Base-by-base conservation (phyloP, 2,113 vertebrate species). In the Poeciliopsis retropinna region DNA sequence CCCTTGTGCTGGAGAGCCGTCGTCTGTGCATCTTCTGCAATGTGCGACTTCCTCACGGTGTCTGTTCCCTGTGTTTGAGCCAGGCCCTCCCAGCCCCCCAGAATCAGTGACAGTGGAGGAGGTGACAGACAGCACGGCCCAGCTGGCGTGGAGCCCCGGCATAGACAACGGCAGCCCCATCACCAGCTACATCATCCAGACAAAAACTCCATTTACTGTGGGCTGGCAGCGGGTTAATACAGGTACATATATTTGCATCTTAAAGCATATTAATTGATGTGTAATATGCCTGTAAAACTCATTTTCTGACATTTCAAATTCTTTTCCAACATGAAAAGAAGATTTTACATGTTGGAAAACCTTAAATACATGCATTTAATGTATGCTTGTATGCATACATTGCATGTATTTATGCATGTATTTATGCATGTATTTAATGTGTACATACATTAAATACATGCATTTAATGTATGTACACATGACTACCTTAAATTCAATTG, bases 211-310 rank as follows among this genome's bases (percentile, higher is more conserved):
- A 19, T 98, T 97, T 90, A 97, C 97, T 0, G 96, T 98, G 86
- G 96, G 96, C 63, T 98, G 97, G 97, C 97, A 97, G 90, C 86
- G 92, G 54, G 94, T 95, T 70, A 95, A 95, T 86, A 98, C 97
- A 93, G 97, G 96, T 98, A 70, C 3, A 81, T 67, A 28, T 60
- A 75, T 75, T 75, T 75, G 72, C 30, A 41, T 86, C 62, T 74
- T 19, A 67, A 44, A 72, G 34, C 72, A 69, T 77, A 62, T 25
- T 57, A 7, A 57, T n/a, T 57, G 51, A 57, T 57, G 7, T 68
- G 44, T 73, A 63, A 72, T 71, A 29, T 75, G 69, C 25, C 64
- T 81, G 76, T 64, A 74, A 60, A 70, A 72, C 79, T 87, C 68
- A 41, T 41, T 39, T 6, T 57, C 67, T 44, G 67, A 51, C 67